Evolutionary conservation across 2,113 vertebrate species (phyloP), one percentile per base, ranked within the genome.

Genomic region (Festucalex cinctus): DNA sequence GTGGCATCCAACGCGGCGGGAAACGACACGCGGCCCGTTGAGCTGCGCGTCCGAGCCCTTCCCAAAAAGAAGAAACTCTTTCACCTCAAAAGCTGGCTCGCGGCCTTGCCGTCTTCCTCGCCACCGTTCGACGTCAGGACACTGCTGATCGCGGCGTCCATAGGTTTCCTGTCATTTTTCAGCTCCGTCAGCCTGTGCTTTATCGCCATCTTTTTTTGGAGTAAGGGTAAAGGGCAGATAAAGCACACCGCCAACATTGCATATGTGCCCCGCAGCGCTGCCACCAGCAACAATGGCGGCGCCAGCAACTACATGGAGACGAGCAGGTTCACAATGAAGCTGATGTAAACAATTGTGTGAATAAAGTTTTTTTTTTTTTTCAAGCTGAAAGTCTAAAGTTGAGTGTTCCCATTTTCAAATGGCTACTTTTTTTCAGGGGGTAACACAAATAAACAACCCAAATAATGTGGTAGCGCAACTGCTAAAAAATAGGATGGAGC

Each of bases 191-290:
- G 87, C 7, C 49, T 95, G 8, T 96, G 95, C 72, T 96, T 95
- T 32, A 46, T 93, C 62, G 92, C 95, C 75, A 94, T 96, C 66
- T 90, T 94, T 67, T 85, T 95, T 57, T 96, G 94, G 94, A 95
- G 93, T 74, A 93, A 93, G 61, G 83, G 92, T 79, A 93, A 90
- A 69, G 94, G 94, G 5, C 90, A 91, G 36, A 88, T 94, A 74
- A 95, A 94, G 77, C 93, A 92, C 82, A 94, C 93, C 0, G 81
- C 92, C 60, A 91, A 89, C 4, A 93, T 95, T 2, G 92, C 94
- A 3, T 94, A 93, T 4, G 93, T 94, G 32, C 89, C 93, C 26
- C 89, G 79, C 68, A 91, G 71, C 36, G 61, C 84, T 12, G 76
- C 20, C 70, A 69, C 64, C 22, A 71, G 1, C 20, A 75, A 44